Evolutionary conservation across 2,888 invertebrate genomes (phyloP), one percentile per base, ranked within the genome.

Genomic region (Fragum whitleyi): DNA sequence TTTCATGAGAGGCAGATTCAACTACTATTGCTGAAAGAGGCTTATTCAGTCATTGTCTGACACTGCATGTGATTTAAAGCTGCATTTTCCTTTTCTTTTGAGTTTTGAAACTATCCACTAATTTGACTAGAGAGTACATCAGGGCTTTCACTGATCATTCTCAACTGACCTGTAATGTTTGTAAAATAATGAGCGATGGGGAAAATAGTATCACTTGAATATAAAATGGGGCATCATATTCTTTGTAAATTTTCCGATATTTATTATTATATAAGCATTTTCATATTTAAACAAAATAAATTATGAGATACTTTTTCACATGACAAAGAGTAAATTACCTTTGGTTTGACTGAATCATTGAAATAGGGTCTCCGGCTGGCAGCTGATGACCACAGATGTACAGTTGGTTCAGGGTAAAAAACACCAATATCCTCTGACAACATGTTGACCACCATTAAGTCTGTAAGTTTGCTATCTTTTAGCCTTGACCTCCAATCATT

Each of bases 401-500:
- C 53, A 1, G 67, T 32, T 26, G 32, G 39, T 29, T 32, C 39
- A 36, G 67, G 67, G 21, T 74, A 19, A 39, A 67, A 74, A 0
- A 39, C 19, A 21, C n/a, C 53, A 14, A 69, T 53, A 29, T 69
- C 69, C 3, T 19, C n/a, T 7, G 51, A 47, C 3, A n/a, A 51
- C 19, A 69, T 53, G n/a, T 53, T 26, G 1, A 73, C 21, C 61
- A 73, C 6, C 62, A 47, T 26, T 6, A 73, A 28, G 53, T 74
- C 74, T 23, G 39, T 67, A 0, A 74, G 53, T 5, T 47, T 53
- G 19, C n/a, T 2, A 6, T 65, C 74, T 14, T 47, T 39, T 9
- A 74, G 55, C 0, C 32, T 14, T 53, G 74, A 65, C 28, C 74
- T 16, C 74, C 74, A 74, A 19, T 74, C 74, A 74, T 53, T 74